phyloP scores from a whole-genome alignment of 2,888 invertebrate genomes.

The Apocheima hispidaria region DNA sequence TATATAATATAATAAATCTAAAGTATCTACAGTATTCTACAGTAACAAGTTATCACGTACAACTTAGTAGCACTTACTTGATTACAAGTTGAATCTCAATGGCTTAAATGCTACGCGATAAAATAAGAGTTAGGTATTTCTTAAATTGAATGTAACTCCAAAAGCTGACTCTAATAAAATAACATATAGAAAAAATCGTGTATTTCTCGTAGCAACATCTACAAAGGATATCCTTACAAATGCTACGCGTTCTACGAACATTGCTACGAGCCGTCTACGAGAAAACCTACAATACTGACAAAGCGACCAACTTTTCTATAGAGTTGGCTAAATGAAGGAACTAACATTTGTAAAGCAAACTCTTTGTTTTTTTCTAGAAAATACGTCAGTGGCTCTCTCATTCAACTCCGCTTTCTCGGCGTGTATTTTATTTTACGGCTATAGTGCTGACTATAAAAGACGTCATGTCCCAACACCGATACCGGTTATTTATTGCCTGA shows the following conservation, averaged over 20 bases:
- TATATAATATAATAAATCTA: no score
- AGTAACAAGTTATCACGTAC: no score
- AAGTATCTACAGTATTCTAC: no score
- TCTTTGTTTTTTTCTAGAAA: neutral
- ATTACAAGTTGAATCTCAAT: no score
- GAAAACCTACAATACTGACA: neutral
- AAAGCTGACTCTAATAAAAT: no score
- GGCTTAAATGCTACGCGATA: no score
- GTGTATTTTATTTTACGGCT: conserved; percentile 23
- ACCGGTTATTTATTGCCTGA: conserved; percentile 45
- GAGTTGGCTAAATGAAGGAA: neutral
- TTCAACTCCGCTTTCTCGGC: neutral
- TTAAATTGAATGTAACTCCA: no score
- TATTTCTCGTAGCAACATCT: conserved; percentile 1
- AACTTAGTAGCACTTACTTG: no score
- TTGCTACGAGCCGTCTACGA: conserved; percentile 22
- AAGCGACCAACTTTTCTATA: neutral
- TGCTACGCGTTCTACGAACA: conserved; percentile 18
- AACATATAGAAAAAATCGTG: neutral
- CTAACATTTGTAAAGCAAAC: neutral
- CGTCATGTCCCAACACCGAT: conserved; percentile 39
- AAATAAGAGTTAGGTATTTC: no score
- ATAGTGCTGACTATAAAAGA: conserved; percentile 39
- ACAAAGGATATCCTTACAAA: conserved; percentile 10
- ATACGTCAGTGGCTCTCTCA: neutral